Conservation (phyloP, 2,888 invertebrate genomes). For the Pristionchus fissidentatus region DNA sequence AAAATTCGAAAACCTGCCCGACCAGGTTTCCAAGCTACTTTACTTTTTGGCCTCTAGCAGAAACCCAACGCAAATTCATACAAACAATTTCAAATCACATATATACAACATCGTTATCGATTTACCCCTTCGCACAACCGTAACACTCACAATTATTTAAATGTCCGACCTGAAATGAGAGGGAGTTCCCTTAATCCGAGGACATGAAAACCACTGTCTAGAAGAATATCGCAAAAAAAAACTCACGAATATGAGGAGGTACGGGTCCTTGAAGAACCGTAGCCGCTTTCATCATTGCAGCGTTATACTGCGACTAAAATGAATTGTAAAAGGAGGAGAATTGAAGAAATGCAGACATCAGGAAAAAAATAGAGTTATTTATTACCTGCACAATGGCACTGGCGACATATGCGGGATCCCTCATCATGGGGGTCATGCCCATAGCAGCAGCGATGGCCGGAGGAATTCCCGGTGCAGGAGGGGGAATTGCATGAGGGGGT, state of each 20-base stretch:
- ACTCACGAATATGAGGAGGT: conserved; percentile 45
- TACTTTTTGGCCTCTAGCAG: too few relatives aligned
- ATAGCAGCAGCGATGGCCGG: background rate
- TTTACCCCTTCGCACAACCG: too few relatives aligned
- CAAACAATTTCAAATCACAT: too few relatives aligned
- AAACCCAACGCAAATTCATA: too few relatives aligned
- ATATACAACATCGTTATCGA: too few relatives aligned
- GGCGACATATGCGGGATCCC: conserved; percentile 13
- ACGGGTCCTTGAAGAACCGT: conserved; percentile 10
- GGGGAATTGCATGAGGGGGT: background rate
- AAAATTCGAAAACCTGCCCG: too few relatives aligned
- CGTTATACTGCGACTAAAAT: conserved; percentile 18
- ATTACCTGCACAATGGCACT: background rate
- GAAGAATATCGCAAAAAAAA: background rate
- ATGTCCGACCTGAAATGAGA: too few relatives aligned
- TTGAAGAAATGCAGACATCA: too few relatives aligned
- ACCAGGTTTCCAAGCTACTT: too few relatives aligned
- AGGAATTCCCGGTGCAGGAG: background rate
- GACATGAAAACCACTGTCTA: background rate
- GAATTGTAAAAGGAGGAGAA: background rate
- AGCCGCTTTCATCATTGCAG: conserved; percentile 42
- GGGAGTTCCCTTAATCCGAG: background rate
- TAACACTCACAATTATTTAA: too few relatives aligned
- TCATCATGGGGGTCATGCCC: conserved; percentile 19
- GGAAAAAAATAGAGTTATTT: too few relatives aligned